Percentiles rank a stretch among this genome's conserved stretches.
Conservation (phyloP, 2,113 vertebrate genomes). For the Dendrocopos noguchii region DNA sequence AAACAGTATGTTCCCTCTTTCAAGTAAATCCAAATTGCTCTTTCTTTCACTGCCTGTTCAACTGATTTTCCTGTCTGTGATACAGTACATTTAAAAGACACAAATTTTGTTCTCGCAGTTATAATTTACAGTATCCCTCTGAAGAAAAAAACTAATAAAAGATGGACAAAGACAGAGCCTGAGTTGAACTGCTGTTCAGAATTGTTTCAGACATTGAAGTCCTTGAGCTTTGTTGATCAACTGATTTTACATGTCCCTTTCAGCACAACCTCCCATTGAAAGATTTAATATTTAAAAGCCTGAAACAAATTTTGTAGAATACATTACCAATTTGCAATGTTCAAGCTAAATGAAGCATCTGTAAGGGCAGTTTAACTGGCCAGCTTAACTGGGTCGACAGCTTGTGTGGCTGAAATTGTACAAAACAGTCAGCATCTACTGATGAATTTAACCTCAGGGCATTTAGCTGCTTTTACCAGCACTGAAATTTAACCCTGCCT, state of each 20-base stretch:
- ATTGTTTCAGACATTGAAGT: neutral
- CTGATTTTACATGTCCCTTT: neutral
- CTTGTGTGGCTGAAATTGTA: neutral
- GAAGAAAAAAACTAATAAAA: conserved; percentile 21
- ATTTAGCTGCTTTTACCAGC: neutral
- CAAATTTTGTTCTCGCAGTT: neutral
- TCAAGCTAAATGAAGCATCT: conserved; percentile 12
- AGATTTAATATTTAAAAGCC: conserved; percentile 26
- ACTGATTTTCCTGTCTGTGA: conserved; percentile 8
- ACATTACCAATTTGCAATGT: neutral
- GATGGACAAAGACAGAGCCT: neutral
- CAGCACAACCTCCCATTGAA: neutral
- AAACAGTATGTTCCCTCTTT: conserved; percentile 2
- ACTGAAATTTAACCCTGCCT: neutral
- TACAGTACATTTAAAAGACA: neutral
- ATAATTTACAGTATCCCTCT: conserved; percentile 18
- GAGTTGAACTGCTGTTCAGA: neutral
- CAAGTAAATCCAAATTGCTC: conserved; percentile 27
- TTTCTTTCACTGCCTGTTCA: conserved; percentile 17
- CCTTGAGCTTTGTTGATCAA: neutral
- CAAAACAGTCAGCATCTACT: neutral
- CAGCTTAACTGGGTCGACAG: neutral
- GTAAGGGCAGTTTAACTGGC: neutral
- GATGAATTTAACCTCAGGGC: neutral
- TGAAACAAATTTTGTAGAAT: neutral